phyloP scores from a whole-genome alignment of 2,888 invertebrate species.

The Pachydiplax longipennis region DNA sequence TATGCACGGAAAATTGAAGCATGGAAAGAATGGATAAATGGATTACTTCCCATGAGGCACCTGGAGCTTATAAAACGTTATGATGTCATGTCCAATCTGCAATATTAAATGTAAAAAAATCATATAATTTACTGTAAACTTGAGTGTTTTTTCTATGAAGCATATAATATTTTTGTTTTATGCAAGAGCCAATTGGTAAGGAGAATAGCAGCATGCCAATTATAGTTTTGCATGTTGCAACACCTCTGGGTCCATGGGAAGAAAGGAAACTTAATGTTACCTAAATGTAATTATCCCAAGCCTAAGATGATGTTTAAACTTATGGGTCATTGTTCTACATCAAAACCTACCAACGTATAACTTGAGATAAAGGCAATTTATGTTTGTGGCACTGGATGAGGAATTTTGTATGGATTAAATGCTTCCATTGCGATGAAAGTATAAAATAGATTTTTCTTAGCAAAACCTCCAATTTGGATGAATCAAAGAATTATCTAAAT shows the following conservation, averaged over 20 bases:
- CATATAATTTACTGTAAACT: conserved; percentile 24
- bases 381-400: neutral
- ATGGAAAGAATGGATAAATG: conserved; percentile 32
- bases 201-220: neutral
- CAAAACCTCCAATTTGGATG: neutral
- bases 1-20: conserved; percentile 2
- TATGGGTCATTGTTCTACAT: neutral
- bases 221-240: neutral
- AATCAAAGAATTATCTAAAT: neutral
- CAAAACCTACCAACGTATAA: neutral
- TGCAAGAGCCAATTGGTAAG: neutral
- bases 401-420: neutral
- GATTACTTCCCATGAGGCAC: conserved; percentile 39
- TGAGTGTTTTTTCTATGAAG: conserved; percentile 35
- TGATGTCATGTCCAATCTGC: conserved; percentile 35
- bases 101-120: conserved; percentile 36
- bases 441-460: neutral
- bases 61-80: conserved; percentile 36
- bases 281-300: neutral
- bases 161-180: conserved; percentile 16
- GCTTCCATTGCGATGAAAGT: conserved; percentile 16
- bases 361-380: neutral
- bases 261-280: neutral
- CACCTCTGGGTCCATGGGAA: conserved; percentile 40
- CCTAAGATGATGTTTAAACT: neutral